Percentiles rank a stretch among this genome's conserved stretches.
phyloP scores from a whole-genome alignment of 1,140 invertebrate genomes.

The Drosophila dunni region DNA sequence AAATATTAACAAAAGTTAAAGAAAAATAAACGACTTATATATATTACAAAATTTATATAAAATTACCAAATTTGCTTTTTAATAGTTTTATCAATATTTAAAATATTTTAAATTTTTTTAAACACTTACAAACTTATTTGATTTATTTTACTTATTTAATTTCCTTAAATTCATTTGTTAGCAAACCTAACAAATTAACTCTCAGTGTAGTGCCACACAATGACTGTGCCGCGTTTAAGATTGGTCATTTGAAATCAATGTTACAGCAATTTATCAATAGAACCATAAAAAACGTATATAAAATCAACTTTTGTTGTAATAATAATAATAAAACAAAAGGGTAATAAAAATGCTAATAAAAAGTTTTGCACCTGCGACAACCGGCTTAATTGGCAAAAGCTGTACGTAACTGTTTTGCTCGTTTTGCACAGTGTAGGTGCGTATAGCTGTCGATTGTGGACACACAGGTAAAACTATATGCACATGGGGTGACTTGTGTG shows the following conservation, averaged over 20 bases:
- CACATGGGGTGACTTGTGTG: conserved; percentile 5
- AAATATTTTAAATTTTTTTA: no score
- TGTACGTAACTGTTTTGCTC: background rate
- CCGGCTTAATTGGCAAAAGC: conserved; percentile 6
- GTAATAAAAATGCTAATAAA: conserved; percentile 9
- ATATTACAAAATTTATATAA: no score
- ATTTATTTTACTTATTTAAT: no score
- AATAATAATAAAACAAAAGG: background rate
- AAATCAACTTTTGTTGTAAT: conserved; percentile 2
- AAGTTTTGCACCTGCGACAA: conserved; percentile 19
- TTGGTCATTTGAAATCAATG: conserved; percentile 18
- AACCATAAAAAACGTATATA: background rate
- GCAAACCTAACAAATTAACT: background rate
- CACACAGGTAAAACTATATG: background rate
- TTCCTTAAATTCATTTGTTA: background rate
- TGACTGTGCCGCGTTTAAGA: background rate
- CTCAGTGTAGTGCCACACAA: conserved; percentile 1
- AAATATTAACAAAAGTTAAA: no score
- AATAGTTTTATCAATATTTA: no score
- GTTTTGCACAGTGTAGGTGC: conserved; percentile 28
- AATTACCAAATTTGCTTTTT: no score
- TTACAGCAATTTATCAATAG: conserved; percentile 5
- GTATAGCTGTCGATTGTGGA: background rate
- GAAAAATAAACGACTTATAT: no score
- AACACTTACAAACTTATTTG: no score